Evolutionary conservation across 2,113 vertebrate species (phyloP), one percentile per base, ranked within the genome.

Genomic region (Eretmodus cyanostictus): DNA sequence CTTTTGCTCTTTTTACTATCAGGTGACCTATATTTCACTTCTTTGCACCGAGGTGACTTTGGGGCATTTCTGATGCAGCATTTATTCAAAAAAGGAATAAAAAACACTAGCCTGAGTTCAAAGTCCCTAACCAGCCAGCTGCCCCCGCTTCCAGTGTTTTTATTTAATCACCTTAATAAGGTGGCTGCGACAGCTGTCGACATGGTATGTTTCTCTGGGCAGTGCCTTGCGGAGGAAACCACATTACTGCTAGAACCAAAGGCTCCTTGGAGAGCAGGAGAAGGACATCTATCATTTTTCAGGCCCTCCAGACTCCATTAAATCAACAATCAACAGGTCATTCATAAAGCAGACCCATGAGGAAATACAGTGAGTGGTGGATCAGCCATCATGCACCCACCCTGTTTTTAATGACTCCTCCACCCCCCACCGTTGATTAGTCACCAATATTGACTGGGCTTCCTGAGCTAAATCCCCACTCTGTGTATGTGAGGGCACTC

Each of bases 121-220:
- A 36, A 90, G 85, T 82, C 91, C 63, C 83, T 34, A 83, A 63
- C 68, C 86, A 89, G 83, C 66, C 40, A 2, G 49, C 90, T 78
- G 14, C 87, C 91, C 61, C 84, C 36, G 38, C 84, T 84, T 40
- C 86, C 83, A 82, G 29, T 92, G 92, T 91, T 94, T 94, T 94
- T 91, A 93, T 91, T 95, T 94, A 90, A 95, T 96, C 94, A 95
- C 87, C 86, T 80, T 95, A 95, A 96, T 94, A 94, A 94, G 88
- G 86, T 87, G 87, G 90, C 90, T 82, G 66, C 49, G 90, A 93
- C 95, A 95, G 93, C 93, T 94, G 94, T 94, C 86, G 68, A 85
- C 94, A 82, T 36, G 73, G 17, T 80, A 86, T 66, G 83, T 94
- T 95, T 94, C 81, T 87, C 45, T 87, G 85, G 92, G 89, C 92